These are phyloP conservation scores for Corythornis leucogaster DNA, from an alignment of 2,797 vertebrate species.

Conservation along the genomic window DNA sequence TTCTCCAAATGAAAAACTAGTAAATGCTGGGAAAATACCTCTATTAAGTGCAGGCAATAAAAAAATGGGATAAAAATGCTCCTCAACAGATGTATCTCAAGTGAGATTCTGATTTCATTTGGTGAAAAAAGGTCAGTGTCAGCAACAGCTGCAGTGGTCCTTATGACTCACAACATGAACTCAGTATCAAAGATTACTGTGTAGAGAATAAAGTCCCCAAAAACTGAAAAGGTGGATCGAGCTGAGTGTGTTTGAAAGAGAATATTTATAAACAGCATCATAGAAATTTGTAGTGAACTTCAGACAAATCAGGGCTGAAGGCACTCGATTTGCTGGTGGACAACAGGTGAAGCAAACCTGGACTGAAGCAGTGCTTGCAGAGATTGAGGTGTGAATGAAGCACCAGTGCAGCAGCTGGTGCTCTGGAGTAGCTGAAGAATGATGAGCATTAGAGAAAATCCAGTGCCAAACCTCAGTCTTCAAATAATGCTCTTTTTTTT, in stretches of 20 bases:
- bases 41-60: background rate
- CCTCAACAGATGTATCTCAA: background rate
- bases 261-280: background rate
- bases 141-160: background rate
- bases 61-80: background rate
- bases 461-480: background rate
- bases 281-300: background rate
- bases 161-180: background rate
- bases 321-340: background rate
- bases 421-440: background rate
- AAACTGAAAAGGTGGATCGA: background rate
- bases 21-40: background rate
- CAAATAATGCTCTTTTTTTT: background rate
- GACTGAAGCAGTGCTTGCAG: background rate
- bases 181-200: background rate
- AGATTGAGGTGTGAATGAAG: background rate
- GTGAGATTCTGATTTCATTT: background rate
- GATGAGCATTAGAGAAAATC: background rate
- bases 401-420: background rate
- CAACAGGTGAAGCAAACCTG: background rate
- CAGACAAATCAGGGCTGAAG: background rate
- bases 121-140: background rate
- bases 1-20: background rate
- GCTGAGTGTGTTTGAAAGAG: background rate
- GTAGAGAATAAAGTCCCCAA: background rate